Conservation (phyloP, 2,888 invertebrate genomes). For the Elysia crispata region DNA sequence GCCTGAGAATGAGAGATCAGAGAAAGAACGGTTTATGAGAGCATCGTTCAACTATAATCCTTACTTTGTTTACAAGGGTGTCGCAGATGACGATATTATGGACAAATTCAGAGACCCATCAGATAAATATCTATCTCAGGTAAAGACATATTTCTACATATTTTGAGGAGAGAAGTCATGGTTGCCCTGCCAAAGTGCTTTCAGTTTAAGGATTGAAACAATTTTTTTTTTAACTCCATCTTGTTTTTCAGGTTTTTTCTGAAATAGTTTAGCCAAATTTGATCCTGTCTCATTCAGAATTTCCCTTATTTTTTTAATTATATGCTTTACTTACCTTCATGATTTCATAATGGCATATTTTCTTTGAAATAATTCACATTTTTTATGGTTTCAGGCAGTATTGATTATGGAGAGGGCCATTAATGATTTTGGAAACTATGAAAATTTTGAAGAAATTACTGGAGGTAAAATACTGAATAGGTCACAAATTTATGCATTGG, state of each 20-base stretch:
- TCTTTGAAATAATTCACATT: slow-evolving; percentile 13
- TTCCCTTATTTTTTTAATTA: too few relatives aligned
- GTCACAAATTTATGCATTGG: slow-evolving; percentile 62
- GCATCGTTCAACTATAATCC: slow-evolving; percentile 72
- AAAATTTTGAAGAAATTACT: slow-evolving; percentile 69
- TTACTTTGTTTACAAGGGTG: slow-evolving; percentile 67
- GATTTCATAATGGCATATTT: neutral
- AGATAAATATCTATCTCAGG: slow-evolving; percentile 64
- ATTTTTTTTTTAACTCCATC: too few relatives aligned
- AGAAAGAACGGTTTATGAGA: slow-evolving; percentile 70
- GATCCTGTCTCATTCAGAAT: too few relatives aligned
- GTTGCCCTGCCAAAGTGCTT: too few relatives aligned
- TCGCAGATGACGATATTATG: slow-evolving; percentile 62
- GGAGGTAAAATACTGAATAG: slow-evolving; percentile 68
- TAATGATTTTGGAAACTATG: slow-evolving; percentile 68
- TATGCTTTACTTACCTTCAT: too few relatives aligned
- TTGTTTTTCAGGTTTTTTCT: too few relatives aligned
- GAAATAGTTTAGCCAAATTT: too few relatives aligned
- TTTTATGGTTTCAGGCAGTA: slow-evolving; percentile 64
- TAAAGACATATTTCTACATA: slow-evolving; percentile 48
- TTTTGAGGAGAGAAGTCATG: neutral
- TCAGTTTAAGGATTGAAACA: too few relatives aligned
- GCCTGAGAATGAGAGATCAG: slow-evolving; percentile 71
- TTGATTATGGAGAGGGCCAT: slow-evolving; percentile 70
- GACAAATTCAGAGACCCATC: slow-evolving; percentile 64